phyloP scores from a whole-genome alignment of 2,888 invertebrate species.

The Scaptomyza caliginosa region DNA sequence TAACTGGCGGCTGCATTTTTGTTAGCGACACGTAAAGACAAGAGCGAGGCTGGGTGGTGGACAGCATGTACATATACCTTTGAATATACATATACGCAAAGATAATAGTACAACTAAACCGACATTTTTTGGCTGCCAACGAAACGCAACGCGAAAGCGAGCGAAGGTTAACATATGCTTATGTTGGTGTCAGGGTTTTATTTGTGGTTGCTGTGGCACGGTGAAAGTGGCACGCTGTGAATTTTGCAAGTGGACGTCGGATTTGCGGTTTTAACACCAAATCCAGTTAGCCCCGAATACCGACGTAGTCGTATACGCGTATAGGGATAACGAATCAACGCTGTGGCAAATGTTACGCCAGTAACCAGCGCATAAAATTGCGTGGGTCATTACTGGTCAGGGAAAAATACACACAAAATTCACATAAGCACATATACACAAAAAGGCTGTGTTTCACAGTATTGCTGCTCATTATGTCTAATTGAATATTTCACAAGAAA shows the following conservation, averaged over 20 bases:
- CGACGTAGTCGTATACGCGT: conserved; percentile 18
- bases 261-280: conserved; percentile 63
- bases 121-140: conserved; percentile 59
- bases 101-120: conserved; percentile 71
- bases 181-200: conserved; percentile 60
- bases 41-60: conserved; percentile 10
- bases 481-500: conserved; percentile 14
- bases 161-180: conserved; percentile 14
- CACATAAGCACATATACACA: conserved; percentile 7
- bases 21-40: conserved; percentile 42
- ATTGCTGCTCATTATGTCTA: conserved; percentile 10
- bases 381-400: conserved; percentile 47
- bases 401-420: conserved; percentile 12
- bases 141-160: conserved; percentile 35
- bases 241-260: conserved; percentile 59
- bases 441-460: background rate
- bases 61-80: conserved; percentile 1
- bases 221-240: conserved; percentile 65
- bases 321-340: conserved; percentile 24
- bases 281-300: conserved; percentile 28
- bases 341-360: conserved; percentile 43
- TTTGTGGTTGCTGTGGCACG: conserved; percentile 58
- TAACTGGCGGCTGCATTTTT: conserved; percentile 31
- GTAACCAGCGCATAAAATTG: conserved; percentile 36
- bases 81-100: conserved; percentile 20